Base-by-base conservation (phyloP, 2,113 vertebrate species). In the Chiloscyllium plagiosum region DNA sequence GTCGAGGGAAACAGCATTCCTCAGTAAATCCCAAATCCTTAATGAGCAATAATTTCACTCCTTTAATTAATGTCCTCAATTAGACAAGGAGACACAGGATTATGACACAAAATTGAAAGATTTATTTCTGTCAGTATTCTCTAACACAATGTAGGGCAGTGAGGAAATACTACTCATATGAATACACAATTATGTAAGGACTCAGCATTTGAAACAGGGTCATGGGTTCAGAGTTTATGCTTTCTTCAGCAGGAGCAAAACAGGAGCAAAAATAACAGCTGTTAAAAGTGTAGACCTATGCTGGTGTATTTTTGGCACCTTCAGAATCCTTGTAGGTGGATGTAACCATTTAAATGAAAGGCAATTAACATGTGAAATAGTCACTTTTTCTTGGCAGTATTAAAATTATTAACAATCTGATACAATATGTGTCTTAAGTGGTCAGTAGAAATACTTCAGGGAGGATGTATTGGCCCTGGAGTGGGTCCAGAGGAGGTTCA, bases 41-140 rank as follows among this genome's bases (percentile, higher is more conserved):
- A 94, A 94, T 94, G 92, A 70, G 92, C 92, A 94, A 94, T 94
- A 94, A 94, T 94, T 94, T 94, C 92, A 70, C 92, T 94, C 92
- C 92, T 94, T 94, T 94, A 94, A 94, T 94, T 94, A 66, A 94
- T 94, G 90, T 68, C n/a, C 90, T 94, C n/a, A 94, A 94, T 94
- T 94, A 94, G 92, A 69, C 92, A 69, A 69, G 65, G 92, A 94
- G 65, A 69, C 37, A 47, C 92, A 70, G 37, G 92, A 94, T 94
- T 94, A 70, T 94, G 65, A 68, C 65, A 94, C 33, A 94, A 94
- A 69, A 47, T 20, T 69, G 92, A 68, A 94, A 94, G 17, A 94
- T 26, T 69, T 47, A 26, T 69, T 94, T 94, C 47, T 69, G 24
- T 61, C 29, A 29, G 52, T 26, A 33, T 90, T 90, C 87, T 33